phyloP scores from a whole-genome alignment of 2,797 vertebrate species.

The Bovichtus variegatus region DNA sequence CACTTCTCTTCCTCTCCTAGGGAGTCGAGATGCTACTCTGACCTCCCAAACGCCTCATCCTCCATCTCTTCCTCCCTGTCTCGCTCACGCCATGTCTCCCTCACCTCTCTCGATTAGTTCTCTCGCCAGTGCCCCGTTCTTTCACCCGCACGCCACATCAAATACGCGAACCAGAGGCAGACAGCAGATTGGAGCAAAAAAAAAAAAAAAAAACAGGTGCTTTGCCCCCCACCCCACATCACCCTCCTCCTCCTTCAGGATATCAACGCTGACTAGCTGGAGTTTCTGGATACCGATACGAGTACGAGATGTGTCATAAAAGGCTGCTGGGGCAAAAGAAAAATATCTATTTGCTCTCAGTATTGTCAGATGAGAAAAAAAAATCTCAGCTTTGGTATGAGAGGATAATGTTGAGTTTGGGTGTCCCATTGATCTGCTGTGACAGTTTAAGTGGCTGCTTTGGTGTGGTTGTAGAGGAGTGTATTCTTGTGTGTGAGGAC shows the following conservation, averaged over 20 bases:
- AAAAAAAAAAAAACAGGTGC: constrained; percentile 30
- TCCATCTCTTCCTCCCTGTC: constrained; percentile 51
- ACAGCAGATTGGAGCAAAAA: constrained; percentile 32
- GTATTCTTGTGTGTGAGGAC: constrained; percentile 65
- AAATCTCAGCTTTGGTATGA: constrained; percentile 32
- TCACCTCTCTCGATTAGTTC: constrained; percentile 39
- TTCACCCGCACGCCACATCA: constrained; percentile 60
- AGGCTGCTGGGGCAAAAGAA: background rate
- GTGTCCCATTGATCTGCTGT: constrained; percentile 54
- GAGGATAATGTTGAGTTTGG: constrained; percentile 57
- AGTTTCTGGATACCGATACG: constrained; percentile 16
- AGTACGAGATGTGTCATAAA: constrained; percentile 10
- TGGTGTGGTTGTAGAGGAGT: constrained; percentile 51
- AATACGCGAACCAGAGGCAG: constrained; percentile 50
- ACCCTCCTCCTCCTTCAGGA: constrained; percentile 15
- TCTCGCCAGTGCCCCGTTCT: constrained; percentile 29
- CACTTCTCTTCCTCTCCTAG: constrained; percentile 71
- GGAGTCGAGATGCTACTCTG: constrained; percentile 79
- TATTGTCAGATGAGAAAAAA: constrained; percentile 17
- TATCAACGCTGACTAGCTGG: constrained; percentile 11
- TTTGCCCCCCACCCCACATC: constrained; percentile 3
- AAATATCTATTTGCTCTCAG: constrained; percentile 20
- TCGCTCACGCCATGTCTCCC: constrained; percentile 48
- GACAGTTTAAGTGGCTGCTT: constrained; percentile 68
- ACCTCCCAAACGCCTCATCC: constrained; percentile 72